Evolutionary conservation across 2,797 vertebrate species (phyloP), one percentile per base, ranked within the genome.

Genomic region (Lepus oiostolus): DNA sequence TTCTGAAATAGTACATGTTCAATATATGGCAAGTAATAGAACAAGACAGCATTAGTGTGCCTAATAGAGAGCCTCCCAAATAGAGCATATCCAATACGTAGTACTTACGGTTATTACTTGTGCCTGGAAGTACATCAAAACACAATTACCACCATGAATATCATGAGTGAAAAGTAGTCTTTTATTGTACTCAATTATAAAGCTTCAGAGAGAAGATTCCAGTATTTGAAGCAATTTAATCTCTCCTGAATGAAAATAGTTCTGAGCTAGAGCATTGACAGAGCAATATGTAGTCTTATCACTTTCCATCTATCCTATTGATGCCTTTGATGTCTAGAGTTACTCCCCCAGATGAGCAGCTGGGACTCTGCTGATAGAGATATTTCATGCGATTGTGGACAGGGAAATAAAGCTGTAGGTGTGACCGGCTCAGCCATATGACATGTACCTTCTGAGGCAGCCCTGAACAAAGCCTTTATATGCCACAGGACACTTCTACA

Each of bases 221-320:
- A 82, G 54, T 71, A 62, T 89, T 63, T 86, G 91, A 87, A 90
- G 58, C 50, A 74, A 65, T 77, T 81, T 71, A 35, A 81, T 92
- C 76, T 81, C 58, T 89, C 65, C 71, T 30, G 26, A 94, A 87
- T 79, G 30, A 91, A 86, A 80, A 35, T 1, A 76, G 77, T 91
- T 89, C 77, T 70, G 68, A 91, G 26, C 47, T 65, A 35, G 47
- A 54, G 30, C 60, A 80, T 0, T 88, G 80, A 67, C 6, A 90
- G 75, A 68, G 65, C 28, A 38, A 26, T 72, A 65, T 7, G 13
- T 17, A 30, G 77, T 75, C 58, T 83, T 12, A 14, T 47, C 26
- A 35, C 17, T 80, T 90, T 88, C 38, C 30, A 26, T 86, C 14
- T 38, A 28, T 52, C 72, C 65, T 47, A 26, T 42, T 24, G 7